These are phyloP conservation scores for Caenorhabditis wallacei DNA, from an alignment of 2,888 invertebrate species.

Conservation along the genomic window DNA sequence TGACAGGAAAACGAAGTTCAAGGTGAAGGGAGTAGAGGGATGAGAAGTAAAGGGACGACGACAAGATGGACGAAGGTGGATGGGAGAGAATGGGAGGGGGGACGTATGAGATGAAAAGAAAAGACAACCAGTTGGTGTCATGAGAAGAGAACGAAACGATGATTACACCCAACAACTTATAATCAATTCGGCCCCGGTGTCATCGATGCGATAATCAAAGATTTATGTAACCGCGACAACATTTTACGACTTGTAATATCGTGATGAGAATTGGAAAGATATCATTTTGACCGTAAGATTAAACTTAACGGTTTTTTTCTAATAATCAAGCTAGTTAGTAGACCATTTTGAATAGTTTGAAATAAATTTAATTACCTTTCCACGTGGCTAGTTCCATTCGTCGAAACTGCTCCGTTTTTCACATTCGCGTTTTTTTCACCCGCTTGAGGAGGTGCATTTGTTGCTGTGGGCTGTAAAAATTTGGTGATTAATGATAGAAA, in stretches of 20 bases:
- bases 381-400: slow-evolving; percentile 49
- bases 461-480: slow-evolving; percentile 46
- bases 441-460: slow-evolving; percentile 58
- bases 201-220: slow-evolving; percentile 55
- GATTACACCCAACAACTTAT: slow-evolving; percentile 60
- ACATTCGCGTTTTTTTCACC: slow-evolving; percentile 56
- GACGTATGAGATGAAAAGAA: slow-evolving; percentile 19
- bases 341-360: not conserved
- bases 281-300: not conserved
- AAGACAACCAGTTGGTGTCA: slow-evolving; percentile 55
- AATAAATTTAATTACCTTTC: slow-evolving; percentile 36
- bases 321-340: not conserved
- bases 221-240: slow-evolving; percentile 42
- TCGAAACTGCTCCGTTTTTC: slow-evolving; percentile 40
- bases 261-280: not conserved
- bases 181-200: slow-evolving; percentile 48
- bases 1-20: slow-evolving; percentile 45
- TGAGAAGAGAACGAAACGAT: slow-evolving; percentile 26
- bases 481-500: not conserved
- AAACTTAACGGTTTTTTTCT: not conserved
- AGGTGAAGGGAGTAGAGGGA: slow-evolving; percentile 31
- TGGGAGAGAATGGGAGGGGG: slow-evolving; percentile 5
- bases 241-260: slow-evolving; percentile 17
- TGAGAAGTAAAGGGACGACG: slow-evolving; percentile 9
- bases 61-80: slow-evolving; percentile 44